phyloP scores from a whole-genome alignment of 1,140 invertebrate genomes.

The Cydia splendana region DNA sequence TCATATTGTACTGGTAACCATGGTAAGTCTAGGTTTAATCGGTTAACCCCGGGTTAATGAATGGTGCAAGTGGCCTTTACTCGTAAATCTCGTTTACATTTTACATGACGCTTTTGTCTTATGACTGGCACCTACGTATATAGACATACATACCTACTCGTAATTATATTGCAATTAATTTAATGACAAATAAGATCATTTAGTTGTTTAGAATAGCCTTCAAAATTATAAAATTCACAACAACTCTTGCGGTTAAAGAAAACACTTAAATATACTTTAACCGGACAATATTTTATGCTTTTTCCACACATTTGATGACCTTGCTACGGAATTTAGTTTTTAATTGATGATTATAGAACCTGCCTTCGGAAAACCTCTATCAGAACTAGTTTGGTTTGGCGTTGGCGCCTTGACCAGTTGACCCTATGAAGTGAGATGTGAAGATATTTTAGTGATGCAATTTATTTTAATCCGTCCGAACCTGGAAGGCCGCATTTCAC shows the following conservation, averaged over 20 bases:
- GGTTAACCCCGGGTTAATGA: no score
- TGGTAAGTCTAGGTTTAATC: no score
- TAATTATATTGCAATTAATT: neutral
- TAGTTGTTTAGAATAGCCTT: neutral
- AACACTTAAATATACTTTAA: neutral
- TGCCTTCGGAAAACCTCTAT: neutral
- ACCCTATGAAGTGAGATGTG: neutral
- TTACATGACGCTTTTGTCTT: no score
- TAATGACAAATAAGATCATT: neutral
- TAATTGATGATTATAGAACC: neutral
- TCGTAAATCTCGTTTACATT: no score
- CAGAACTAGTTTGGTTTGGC: neutral
- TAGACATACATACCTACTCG: no score
- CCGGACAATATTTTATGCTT: neutral
- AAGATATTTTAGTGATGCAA: neutral
- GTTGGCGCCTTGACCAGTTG: neutral
- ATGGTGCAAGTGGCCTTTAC: no score
- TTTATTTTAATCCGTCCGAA: neutral
- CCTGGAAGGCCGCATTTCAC: neutral
- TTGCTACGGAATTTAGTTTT: neutral
- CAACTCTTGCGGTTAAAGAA: neutral
- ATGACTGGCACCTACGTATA: no score
- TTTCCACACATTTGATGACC: neutral
- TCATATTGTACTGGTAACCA: no score
- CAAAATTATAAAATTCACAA: conserved; percentile 7